These are phyloP conservation scores for Anastrepha obliqua DNA, from an alignment of 1,140 invertebrate genomes.

Conservation along the genomic window DNA sequence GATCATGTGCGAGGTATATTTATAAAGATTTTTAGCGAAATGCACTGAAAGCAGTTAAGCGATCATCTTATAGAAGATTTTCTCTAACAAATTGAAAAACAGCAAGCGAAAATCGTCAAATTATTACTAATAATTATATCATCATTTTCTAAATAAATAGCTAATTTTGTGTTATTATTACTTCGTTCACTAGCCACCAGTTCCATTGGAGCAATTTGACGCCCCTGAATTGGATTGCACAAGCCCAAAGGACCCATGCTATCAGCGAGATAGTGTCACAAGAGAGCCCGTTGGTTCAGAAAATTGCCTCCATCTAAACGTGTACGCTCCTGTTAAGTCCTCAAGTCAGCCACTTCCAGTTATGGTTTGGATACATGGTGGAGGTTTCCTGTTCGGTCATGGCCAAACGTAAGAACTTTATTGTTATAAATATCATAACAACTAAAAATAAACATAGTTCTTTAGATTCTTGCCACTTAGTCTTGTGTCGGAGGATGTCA, in stretches of 20 bases:
- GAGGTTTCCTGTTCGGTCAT: constrained; percentile 74
- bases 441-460: too few species aligned
- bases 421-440: too few species aligned
- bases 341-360: constrained; percentile 75
- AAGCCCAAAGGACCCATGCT: constrained; percentile 63
- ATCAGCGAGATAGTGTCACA: constrained; percentile 64
- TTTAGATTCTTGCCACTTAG: constrained; percentile 74
- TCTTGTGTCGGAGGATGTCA: constrained; percentile 77
- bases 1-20: too few species aligned
- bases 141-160: too few species aligned
- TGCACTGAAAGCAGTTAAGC: too few species aligned
- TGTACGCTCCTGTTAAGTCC: constrained; percentile 73
- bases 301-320: constrained; percentile 77
- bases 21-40: too few species aligned
- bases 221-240: constrained; percentile 65
- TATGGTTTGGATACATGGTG: constrained; percentile 82
- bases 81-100: too few species aligned
- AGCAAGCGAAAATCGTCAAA: too few species aligned
- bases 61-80: too few species aligned
- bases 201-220: constrained; percentile 64
- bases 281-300: constrained; percentile 74
- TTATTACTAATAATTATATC: too few species aligned
- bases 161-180: too few species aligned
- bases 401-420: too few species aligned
- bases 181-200: constrained; percentile 61